These are phyloP conservation scores for Temnothorax unifasciatus DNA, from an alignment of 2,888 invertebrate genomes.

Conservation along the genomic window DNA sequence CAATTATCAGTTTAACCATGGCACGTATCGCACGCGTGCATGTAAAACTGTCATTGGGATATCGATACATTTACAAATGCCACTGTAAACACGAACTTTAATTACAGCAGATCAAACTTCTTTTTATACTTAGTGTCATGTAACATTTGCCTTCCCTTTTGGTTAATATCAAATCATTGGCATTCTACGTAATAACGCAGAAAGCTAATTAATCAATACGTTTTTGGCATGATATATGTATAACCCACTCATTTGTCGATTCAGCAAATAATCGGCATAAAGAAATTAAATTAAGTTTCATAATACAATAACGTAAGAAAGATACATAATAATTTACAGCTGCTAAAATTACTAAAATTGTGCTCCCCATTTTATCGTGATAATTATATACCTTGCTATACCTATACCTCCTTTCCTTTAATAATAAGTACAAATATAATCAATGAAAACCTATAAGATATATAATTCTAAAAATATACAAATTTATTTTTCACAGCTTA, in stretches of 20 bases:
- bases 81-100: neutral
- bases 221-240: neutral
- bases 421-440: constrained; percentile 62
- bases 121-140: constrained; percentile 7
- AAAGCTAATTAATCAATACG: neutral
- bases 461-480: constrained; percentile 71
- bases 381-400: constrained; percentile 8
- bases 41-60: constrained; percentile 18
- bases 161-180: neutral
- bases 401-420: neutral
- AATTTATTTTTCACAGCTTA: constrained; percentile 53
- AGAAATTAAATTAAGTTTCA: neutral
- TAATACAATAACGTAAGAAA: neutral
- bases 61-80: constrained; percentile 11
- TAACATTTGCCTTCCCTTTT: neutral
- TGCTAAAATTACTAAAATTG: constrained; percentile 18
- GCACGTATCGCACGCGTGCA: constrained; percentile 23
- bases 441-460: constrained; percentile 61
- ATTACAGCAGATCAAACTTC: neutral
- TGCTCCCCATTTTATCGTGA: constrained; percentile 9
- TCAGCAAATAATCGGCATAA: neutral
- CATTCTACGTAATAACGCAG: neutral
- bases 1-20: constrained; percentile 9
- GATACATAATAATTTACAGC: constrained; percentile 10
- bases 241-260: neutral